These are phyloP conservation scores for Lithophane leautieri DNA, from an alignment of 2,888 invertebrate species.

Conservation along the genomic window DNA sequence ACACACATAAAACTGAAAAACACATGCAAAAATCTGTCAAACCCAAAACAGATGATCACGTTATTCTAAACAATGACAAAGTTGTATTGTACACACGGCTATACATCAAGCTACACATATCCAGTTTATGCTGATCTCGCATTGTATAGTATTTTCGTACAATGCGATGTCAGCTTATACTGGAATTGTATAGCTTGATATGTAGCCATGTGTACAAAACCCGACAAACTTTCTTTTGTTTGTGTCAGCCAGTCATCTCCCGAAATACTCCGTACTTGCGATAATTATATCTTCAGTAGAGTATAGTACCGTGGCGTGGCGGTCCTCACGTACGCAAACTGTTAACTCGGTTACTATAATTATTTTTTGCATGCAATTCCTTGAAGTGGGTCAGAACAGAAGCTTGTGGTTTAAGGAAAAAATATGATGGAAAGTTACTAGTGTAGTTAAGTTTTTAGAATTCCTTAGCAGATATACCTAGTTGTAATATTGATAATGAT, in stretches of 20 bases:
- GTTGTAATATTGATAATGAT: neutral
- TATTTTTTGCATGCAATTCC: constrained; percentile 41
- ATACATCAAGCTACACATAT: too few relatives aligned
- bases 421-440: constrained; percentile 13
- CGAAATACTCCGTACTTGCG: constrained; percentile 42
- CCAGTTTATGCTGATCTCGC: too few relatives aligned
- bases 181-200: too few relatives aligned
- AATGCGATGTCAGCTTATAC: too few relatives aligned
- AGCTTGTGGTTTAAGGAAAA: constrained; percentile 35
- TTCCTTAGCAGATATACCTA: neutral
- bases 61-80: constrained; percentile 30
- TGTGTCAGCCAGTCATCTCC: constrained; percentile 48
- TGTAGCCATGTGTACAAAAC: constrained; percentile 37
- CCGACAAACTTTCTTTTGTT: constrained; percentile 49
- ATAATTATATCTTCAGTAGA: constrained; percentile 50
- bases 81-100: constrained; percentile 17
- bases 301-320: constrained; percentile 56
- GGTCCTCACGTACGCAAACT: constrained; percentile 54
- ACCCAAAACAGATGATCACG: constrained; percentile 22
- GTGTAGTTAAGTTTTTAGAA: neutral
- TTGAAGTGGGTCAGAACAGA: constrained; percentile 37
- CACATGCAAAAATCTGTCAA: constrained; percentile 5
- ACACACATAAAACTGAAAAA: neutral
- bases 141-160: too few relatives aligned
- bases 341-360: constrained; percentile 24